A percentile compares a stretch with the other conserved stretches of the same genome.
These are phyloP conservation scores for Phymastichus coffea DNA, from an alignment of 1,140 invertebrate species.

Conservation along the genomic window DNA sequence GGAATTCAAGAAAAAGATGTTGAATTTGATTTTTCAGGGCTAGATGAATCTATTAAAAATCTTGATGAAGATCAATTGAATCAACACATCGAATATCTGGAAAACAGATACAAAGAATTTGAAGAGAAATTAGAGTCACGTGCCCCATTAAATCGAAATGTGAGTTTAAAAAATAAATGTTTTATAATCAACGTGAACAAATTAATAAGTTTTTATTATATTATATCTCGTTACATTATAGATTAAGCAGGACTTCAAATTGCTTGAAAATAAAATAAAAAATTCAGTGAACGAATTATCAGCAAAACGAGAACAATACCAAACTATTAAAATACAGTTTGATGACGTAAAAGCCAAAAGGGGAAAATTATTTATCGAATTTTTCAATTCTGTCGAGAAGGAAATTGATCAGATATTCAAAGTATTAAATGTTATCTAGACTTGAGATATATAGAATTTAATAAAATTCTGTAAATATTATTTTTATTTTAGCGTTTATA, in stretches of 20 bases:
- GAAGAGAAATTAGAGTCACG: no score
- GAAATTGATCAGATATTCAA: slow-evolving; percentile 96
- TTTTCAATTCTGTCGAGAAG: slow-evolving; percentile 90
- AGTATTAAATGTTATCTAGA: slow-evolving; percentile 51
- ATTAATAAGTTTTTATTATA: background rate
- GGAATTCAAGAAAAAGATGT: slow-evolving; percentile 82
- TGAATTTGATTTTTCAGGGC: slow-evolving; percentile 69
- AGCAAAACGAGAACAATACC: slow-evolving; percentile 77
- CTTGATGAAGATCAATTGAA: slow-evolving; percentile 79
- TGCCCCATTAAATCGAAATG: no score
- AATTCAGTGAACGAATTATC: slow-evolving; percentile 91
- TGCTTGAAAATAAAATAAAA: slow-evolving; percentile 41
- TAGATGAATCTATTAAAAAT: slow-evolving; percentile 74
- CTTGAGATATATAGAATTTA: background rate
- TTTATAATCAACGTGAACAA: no score
- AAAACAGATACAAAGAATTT: no score
- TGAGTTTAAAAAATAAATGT: no score
- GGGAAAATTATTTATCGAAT: slow-evolving; percentile 81
- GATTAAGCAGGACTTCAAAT: slow-evolving; percentile 10
- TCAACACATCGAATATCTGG: slow-evolving; percentile 73
- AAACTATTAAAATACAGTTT: slow-evolving; percentile 85
- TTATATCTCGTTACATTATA: no score
- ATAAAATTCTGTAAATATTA: background rate
- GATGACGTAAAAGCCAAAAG: slow-evolving; percentile 88
- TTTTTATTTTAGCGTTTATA: slow-evolving; percentile 71